These are phyloP conservation scores for Therioaphis trifolii DNA, from an alignment of 2,888 invertebrate species.

Conservation along the genomic window DNA sequence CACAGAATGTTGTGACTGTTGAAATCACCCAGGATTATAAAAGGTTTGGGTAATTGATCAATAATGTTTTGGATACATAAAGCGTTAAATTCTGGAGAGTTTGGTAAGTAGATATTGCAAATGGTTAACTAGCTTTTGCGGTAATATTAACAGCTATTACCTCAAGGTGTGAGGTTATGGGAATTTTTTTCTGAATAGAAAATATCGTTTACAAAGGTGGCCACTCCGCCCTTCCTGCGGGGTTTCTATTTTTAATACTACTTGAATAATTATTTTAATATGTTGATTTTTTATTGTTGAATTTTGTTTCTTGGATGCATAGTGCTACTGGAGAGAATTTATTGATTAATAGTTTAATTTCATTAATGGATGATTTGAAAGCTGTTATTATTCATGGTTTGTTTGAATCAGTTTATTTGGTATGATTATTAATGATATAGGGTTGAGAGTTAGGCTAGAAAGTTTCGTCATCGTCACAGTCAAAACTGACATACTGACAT, in stretches of 20 bases:
- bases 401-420: too few species aligned
- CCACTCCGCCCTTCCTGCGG: background rate
- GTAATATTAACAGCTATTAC: background rate
- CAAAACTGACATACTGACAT: too few species aligned
- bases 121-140: constrained; percentile 1
- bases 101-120: constrained; percentile 51
- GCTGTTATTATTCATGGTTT: too few species aligned
- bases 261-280: background rate
- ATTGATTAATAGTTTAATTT: background rate
- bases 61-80: too few species aligned
- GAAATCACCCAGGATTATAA: constrained; percentile 59
- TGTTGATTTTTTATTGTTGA: background rate
- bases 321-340: constrained; percentile 5
- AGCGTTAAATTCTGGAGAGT: background rate
- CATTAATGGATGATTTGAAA: background rate
- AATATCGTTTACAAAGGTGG: background rate
- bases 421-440: too few species aligned
- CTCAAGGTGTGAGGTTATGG: background rate
- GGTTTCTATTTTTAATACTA: background rate
- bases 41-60: too few species aligned
- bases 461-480: too few species aligned
- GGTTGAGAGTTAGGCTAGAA: too few species aligned
- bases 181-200: background rate
- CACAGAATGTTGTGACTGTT: too few species aligned
- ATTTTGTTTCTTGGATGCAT: constrained; percentile 29